Evolutionary conservation across 37 sponge, comb jelly and placozoan species (phyloP).

Genomic region (Hormiphora californensis): DNA sequence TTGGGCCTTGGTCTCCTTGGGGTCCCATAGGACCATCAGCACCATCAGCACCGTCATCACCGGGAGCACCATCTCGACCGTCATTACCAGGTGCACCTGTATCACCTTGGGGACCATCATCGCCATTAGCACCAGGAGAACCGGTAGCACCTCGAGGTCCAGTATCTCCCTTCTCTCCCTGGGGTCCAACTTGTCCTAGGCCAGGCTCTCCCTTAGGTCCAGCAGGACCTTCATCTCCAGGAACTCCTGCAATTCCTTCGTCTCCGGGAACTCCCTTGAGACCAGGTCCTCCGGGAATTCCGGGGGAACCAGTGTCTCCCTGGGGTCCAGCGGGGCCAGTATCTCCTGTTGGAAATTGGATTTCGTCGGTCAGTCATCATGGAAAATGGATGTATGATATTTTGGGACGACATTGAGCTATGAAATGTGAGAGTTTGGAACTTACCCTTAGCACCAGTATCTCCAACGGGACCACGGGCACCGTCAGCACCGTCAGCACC

Average conservation of each 20-base stretch:
- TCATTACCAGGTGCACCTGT: constrained; percentile 47
- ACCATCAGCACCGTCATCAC: constrained; percentile 28
- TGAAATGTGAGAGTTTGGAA: too few relatives aligned
- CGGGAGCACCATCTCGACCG: constrained; percentile 34
- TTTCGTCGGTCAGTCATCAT: not conserved
- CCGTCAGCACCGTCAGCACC: constrained; percentile 36
- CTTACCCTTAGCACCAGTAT: constrained; percentile 2
- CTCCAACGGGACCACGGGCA: not conserved
- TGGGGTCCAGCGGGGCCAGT: constrained; percentile 54
- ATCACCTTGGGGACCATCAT: not conserved
- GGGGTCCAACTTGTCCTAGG: too few relatives aligned
- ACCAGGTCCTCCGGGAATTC: constrained; percentile 56
- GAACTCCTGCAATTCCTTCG: not conserved
- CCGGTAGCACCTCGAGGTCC: not conserved
- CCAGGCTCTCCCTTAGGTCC: constrained; percentile 53
- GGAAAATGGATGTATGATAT: not conserved
- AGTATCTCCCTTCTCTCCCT: constrained; percentile 22
- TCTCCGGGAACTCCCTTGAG: constrained; percentile 19
- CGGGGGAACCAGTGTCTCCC: constrained; percentile 38
- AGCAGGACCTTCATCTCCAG: constrained; percentile 4
- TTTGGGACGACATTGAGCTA: not conserved
- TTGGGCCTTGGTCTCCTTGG: not conserved
- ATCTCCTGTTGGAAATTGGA: not conserved
- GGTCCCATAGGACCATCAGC: not conserved
- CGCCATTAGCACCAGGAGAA: not conserved